Percentiles rank a stretch among this genome's conserved stretches.
Evolutionary conservation across 2,113 vertebrate species (phyloP).

Genomic region (Scolopax mira): DNA sequence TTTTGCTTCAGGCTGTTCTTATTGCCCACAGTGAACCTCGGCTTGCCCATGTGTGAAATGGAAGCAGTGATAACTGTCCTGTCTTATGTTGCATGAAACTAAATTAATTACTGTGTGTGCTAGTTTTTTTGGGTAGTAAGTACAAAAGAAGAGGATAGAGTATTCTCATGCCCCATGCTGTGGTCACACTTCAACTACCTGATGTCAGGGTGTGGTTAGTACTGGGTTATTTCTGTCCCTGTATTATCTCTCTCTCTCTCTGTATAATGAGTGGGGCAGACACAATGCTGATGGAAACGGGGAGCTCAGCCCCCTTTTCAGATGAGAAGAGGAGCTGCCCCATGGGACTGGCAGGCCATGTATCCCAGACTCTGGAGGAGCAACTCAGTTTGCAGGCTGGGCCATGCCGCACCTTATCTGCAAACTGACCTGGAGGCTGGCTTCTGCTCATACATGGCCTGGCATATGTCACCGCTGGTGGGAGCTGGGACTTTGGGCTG

Average conservation of each 20-base stretch:
- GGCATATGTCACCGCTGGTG: not conserved
- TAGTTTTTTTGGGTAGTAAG: not conserved
- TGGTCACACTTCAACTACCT: not conserved
- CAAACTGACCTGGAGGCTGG: not conserved
- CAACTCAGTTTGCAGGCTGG: not conserved
- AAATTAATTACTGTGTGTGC: slow-evolving; percentile 8
- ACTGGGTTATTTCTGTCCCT: not conserved
- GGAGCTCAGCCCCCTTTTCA: not conserved
- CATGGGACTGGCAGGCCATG: not conserved
- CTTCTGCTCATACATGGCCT: not conserved
- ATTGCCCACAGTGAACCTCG: not conserved
- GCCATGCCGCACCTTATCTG: not conserved
- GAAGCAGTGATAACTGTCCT: slow-evolving; percentile 8
- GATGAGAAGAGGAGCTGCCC: not conserved
- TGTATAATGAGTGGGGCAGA: not conserved
- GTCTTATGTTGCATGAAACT: not conserved
- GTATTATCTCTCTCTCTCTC: not conserved
- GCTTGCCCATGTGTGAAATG: slow-evolving; percentile 22
- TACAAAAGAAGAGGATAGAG: not conserved
- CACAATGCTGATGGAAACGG: not conserved
- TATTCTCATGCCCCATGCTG: not conserved
- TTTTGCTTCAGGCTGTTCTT: slow-evolving; percentile 1
- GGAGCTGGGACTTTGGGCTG: not conserved
- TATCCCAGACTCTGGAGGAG: not conserved
- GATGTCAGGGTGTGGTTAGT: not conserved